These are phyloP conservation scores for Ceratitis capitata DNA, from an alignment of 1,140 invertebrate genomes.

Conservation along the genomic window DNA sequence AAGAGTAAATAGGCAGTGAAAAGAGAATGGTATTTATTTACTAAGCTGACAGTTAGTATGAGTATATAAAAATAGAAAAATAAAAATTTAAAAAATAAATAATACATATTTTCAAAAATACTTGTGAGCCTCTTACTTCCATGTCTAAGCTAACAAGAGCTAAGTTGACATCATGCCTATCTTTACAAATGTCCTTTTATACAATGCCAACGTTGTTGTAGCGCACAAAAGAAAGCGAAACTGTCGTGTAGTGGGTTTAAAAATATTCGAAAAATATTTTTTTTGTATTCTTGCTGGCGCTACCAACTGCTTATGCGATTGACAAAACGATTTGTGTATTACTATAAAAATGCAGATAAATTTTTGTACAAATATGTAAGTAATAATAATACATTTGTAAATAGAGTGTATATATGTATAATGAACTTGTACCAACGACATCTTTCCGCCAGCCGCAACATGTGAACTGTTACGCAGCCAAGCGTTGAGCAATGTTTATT, in stretches of 20 bases:
- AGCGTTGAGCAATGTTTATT: not conserved
- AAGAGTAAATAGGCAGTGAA: not conserved
- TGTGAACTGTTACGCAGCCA: not conserved
- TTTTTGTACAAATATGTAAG: not conserved
- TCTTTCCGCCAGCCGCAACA: not conserved
- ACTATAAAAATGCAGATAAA: not conserved
- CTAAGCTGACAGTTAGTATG: too few relatives aligned
- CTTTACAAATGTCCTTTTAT: not conserved
- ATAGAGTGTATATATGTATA: not conserved
- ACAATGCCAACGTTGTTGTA: not conserved
- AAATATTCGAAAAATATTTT: too few relatives aligned
- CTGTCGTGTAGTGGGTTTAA: not conserved
- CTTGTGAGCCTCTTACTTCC: not conserved
- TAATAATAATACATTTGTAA: too few relatives aligned
- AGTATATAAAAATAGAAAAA: too few relatives aligned
- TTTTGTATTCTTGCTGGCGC: not conserved
- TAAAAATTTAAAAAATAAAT: not conserved
- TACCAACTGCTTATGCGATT: not conserved
- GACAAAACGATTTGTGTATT: not conserved
- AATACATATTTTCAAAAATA: not conserved
- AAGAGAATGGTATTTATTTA: not conserved
- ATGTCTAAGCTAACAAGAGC: not conserved
- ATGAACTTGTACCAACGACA: not conserved
- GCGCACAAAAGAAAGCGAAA: not conserved
- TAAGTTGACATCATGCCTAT: constrained; percentile 15